phyloP scores from a whole-genome alignment of 2,113 vertebrate genomes.

The Rafetus swinhoei region DNA sequence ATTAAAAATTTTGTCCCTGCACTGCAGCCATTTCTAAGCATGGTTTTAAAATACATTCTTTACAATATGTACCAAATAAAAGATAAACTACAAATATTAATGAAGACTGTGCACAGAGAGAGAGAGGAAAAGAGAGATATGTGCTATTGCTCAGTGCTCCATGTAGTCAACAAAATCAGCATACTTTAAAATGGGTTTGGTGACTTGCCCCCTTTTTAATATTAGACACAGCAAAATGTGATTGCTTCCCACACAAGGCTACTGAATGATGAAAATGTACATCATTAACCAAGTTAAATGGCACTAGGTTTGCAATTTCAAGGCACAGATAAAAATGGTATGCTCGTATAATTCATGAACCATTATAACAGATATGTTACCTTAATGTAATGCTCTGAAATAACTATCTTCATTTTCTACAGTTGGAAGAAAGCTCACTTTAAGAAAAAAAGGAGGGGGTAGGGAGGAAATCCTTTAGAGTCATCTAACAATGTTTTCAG shows the following conservation, averaged over 20 bases:
- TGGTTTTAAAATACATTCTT: constrained; percentile 57
- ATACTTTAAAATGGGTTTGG: constrained; percentile 44
- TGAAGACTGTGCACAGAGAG: constrained; percentile 41
- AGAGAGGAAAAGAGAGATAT: constrained; percentile 33
- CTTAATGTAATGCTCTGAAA: constrained; percentile 62
- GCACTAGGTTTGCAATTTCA: constrained; percentile 52
- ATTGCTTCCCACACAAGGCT: constrained; percentile 62
- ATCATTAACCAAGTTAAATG: constrained; percentile 67
- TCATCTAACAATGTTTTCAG: neutral
- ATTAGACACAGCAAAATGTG: constrained; percentile 54
- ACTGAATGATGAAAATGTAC: constrained; percentile 63
- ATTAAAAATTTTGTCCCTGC: constrained; percentile 37
- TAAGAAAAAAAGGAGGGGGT: neutral
- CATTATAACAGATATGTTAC: constrained; percentile 60
- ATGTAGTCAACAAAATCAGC: constrained; percentile 48
- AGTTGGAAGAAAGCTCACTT: constrained; percentile 35
- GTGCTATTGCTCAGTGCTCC: constrained; percentile 50
- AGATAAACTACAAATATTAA: constrained; percentile 65
- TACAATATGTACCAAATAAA: constrained; percentile 55
- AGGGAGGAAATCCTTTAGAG: neutral
- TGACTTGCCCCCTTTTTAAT: constrained; percentile 45
- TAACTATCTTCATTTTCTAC: constrained; percentile 38
- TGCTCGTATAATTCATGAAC: constrained; percentile 52
- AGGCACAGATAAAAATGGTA: constrained; percentile 51
- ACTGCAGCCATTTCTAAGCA: constrained; percentile 3